phyloP scores from a whole-genome alignment of 2,113 vertebrate genomes.

The Atlantisia rogersi region DNA sequence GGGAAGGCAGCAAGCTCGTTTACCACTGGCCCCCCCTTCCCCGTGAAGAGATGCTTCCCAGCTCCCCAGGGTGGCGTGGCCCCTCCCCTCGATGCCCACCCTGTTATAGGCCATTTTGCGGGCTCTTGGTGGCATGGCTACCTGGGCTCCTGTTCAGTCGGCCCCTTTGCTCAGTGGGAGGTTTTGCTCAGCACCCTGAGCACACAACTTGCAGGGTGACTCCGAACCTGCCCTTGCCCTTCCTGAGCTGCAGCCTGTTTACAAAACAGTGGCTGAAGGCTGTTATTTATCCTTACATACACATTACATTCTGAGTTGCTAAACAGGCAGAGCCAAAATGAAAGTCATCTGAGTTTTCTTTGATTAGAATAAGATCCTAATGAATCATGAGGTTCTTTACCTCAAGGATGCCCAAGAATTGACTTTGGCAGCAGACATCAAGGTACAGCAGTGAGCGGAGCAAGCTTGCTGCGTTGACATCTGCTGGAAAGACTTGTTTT shows the following conservation, averaged over 20 bases:
- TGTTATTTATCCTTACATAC: neutral
- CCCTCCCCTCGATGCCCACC: accelerated
- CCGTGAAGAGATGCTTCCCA: accelerated
- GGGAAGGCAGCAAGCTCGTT: neutral
- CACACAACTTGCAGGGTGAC: neutral
- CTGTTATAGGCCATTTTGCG: accelerated
- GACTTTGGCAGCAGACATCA: slow-evolving; percentile 25
- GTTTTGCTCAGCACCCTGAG: neutral
- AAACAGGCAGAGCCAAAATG: slow-evolving; percentile 33
- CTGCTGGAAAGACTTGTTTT: slow-evolving; percentile 65
- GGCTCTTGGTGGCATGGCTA: neutral
- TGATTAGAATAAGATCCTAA: slow-evolving; percentile 36
- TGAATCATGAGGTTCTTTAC: slow-evolving; percentile 57
- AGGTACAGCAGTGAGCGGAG: slow-evolving; percentile 14
- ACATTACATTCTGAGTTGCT: neutral
- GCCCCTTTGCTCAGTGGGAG: neutral
- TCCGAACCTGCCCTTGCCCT: neutral
- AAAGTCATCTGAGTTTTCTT: slow-evolving; percentile 44
- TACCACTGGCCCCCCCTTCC: accelerated
- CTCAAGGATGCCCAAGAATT: slow-evolving; percentile 42
- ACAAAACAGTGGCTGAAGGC: slow-evolving; percentile 34
- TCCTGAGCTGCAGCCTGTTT: slow-evolving; percentile 31
- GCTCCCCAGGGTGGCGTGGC: accelerated
- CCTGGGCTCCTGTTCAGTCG: neutral
- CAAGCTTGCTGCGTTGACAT: neutral